Conservation (phyloP, 1,140 invertebrate genomes). For the Liolophura sinensis region DNA sequence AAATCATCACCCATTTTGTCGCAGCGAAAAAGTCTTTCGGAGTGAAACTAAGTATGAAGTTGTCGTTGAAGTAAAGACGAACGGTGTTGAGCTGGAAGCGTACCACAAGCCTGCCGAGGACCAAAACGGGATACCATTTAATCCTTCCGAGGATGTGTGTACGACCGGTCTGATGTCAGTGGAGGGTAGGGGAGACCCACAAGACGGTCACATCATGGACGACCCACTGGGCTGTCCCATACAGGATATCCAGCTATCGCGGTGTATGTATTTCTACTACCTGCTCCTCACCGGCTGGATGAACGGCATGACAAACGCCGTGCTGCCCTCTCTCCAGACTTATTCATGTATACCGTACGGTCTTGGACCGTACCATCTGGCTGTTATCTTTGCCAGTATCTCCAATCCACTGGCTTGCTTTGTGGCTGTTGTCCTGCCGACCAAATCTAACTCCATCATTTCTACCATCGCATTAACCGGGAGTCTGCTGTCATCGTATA, state of each 20-base stretch:
- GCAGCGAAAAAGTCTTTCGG: constrained; percentile 22
- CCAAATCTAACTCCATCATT: constrained; percentile 65
- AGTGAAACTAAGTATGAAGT: not conserved
- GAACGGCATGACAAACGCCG: constrained; percentile 63
- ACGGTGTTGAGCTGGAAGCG: not conserved
- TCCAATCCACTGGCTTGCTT: constrained; percentile 87
- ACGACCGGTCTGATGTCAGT: no score
- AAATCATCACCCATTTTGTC: constrained; percentile 48
- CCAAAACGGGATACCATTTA: not conserved
- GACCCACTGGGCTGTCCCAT: not conserved
- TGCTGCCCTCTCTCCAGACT: constrained; percentile 81
- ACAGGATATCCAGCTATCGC: not conserved
- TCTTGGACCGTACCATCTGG: constrained; percentile 76
- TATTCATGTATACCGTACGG: constrained; percentile 89
- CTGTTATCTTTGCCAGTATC: constrained; percentile 77
- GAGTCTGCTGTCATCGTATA: constrained; percentile 66
- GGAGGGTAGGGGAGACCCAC: no score
- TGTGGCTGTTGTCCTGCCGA: constrained; percentile 74
- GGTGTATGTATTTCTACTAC: constrained; percentile 8
- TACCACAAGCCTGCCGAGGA: not conserved
- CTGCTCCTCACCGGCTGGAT: constrained; percentile 27
- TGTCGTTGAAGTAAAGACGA: not conserved
- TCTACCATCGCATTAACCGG: constrained; percentile 61
- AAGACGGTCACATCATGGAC: not conserved
- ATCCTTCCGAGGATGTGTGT: no score